Base-by-base conservation (phyloP, 1,140 invertebrate species). In the Drosophila lacteicornis region DNA sequence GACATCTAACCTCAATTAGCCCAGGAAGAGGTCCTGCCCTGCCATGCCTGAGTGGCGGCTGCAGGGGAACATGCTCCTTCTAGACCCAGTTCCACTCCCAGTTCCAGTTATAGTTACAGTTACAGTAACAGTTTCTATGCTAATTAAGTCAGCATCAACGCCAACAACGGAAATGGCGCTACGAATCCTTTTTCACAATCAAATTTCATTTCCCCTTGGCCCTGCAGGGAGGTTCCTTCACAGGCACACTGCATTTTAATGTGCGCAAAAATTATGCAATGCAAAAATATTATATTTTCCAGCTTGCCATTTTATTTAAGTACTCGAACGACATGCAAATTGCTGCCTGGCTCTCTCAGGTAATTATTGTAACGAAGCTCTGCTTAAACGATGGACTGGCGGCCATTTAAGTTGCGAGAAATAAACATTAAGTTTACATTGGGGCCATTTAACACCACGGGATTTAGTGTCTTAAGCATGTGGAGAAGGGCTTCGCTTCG, bases 81-180 rank as follows among this genome's bases (percentile, higher is more conserved):
- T 27, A 58, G 36, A 46, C 5, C 36, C 45, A 57, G 58, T 59
- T n/a, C 27, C 57, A 42, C 57, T 68, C 58, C 15, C 46, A 75
- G 69, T 62, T 50, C 3, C 17, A 27, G n/a, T 40, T 50, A 15
- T 38, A 58, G 42, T 69, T 38, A 43, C 36, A 38, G 38, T 61
- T 45, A 9, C 55, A 33, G 66, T 63, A 49, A 46, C 75, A 46
- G 42, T 68, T 77, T 65, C 59, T 58, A 66, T 68, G 84, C 84
- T 87, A 87, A 87, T 87, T 87, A 87, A 87, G 84, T 88, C 80
- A 75, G 77, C 84, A 82, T 69, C 76, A 70, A 69, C 83, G 73
- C 57, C 79, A 82, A 62, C 49, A 51, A 53, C 79, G 83, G 83
- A 88, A 88, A 70, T 88, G 71, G 60, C 65, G 71, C 71, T 43